A percentile compares a stretch with the other conserved stretches of the same genome.
Conservation (phyloP, 2,797 vertebrate species). For the Philypnodon macrostomus region DNA sequence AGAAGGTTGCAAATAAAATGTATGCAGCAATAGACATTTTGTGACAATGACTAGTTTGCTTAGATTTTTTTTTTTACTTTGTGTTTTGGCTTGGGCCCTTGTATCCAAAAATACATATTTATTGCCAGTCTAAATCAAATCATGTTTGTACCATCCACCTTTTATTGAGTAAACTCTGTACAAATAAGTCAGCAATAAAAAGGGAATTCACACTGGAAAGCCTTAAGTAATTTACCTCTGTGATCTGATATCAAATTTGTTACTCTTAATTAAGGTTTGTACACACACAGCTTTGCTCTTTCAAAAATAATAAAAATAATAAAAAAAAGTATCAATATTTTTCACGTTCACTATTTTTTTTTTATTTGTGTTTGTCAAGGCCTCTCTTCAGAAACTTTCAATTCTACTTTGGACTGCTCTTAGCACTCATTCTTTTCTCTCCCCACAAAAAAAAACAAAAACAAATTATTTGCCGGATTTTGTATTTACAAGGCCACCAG, state of each 20-base stretch:
- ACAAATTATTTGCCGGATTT: constrained; percentile 36
- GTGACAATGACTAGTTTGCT: no score
- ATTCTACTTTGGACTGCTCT: constrained; percentile 13
- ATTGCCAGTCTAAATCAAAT: no score
- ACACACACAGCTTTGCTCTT: background rate
- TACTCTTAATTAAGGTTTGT: background rate
- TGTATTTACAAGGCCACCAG: constrained; percentile 44
- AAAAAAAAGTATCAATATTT: constrained; percentile 9
- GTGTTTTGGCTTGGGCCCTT: no score
- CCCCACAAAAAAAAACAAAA: constrained; percentile 9
- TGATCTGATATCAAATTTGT: constrained; percentile 1
- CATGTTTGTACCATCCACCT: background rate
- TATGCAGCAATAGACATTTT: no score
- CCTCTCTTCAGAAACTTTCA: constrained; percentile 12
- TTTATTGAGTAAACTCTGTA: background rate
- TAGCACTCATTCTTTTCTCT: constrained; percentile 26
- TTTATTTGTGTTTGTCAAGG: constrained; percentile 30
- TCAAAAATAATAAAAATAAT: no score
- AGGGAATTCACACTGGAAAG: background rate
- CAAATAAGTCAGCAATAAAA: background rate
- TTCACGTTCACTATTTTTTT: constrained; percentile 20
- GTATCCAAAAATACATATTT: no score
- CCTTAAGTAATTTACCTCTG: constrained; percentile 7
- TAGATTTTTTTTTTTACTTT: no score
- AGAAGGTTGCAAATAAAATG: no score